These are phyloP conservation scores for Amphimallon solstitiale DNA, from an alignment of 2,888 invertebrate genomes.

Conservation along the genomic window DNA sequence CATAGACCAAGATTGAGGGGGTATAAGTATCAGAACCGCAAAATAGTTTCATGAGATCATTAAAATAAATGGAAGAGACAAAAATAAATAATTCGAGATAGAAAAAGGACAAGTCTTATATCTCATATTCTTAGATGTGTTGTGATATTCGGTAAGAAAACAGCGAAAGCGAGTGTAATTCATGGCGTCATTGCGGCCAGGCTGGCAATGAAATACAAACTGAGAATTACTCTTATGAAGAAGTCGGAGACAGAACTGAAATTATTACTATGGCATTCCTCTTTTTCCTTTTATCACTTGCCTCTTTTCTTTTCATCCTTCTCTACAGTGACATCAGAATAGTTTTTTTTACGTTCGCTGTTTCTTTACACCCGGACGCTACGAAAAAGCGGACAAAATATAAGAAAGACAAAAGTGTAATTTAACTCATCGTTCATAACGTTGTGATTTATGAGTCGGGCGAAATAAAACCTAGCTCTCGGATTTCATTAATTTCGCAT, in stretches of 20 bases:
- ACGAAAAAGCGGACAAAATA: too few relatives aligned
- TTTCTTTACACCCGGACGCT: not conserved
- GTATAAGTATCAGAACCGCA: not conserved
- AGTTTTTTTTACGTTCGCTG: not conserved
- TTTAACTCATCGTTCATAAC: constrained; percentile 18
- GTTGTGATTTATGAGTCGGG: constrained; percentile 16
- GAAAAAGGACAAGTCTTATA: constrained; percentile 14
- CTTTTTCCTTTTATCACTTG: constrained; percentile 1
- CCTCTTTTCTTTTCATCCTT: not conserved
- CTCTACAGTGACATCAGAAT: not conserved
- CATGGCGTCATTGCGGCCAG: constrained; percentile 47
- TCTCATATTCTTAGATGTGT: constrained; percentile 26
- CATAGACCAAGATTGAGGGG: too few relatives aligned
- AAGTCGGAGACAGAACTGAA: constrained; percentile 38
- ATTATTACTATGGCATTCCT: constrained; percentile 32
- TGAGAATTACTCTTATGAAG: constrained; percentile 44
- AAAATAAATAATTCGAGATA: not conserved
- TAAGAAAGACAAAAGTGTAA: constrained; percentile 7
- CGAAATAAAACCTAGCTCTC: constrained; percentile 7
- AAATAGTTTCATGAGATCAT: not conserved
- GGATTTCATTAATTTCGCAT: constrained; percentile 20
- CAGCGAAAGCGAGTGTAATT: constrained; percentile 44
- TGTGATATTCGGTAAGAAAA: constrained; percentile 38
- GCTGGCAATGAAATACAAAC: constrained; percentile 45
- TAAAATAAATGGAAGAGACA: not conserved